phyloP scores from a whole-genome alignment of 2,888 invertebrate species.

The Metacarcinus magister region DNA sequence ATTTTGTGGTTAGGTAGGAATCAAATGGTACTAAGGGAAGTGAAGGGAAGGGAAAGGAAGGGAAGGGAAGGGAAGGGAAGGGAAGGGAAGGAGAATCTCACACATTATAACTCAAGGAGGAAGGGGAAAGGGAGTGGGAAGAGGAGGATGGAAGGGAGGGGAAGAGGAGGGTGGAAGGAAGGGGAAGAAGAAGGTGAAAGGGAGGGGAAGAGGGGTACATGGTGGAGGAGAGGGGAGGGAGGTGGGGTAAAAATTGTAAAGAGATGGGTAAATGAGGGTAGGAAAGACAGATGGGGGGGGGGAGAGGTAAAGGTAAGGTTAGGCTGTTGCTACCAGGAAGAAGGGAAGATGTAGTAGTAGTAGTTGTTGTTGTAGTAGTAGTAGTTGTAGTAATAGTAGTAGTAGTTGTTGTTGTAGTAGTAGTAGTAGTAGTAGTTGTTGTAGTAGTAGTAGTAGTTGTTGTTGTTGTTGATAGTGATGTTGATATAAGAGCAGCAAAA shows the following conservation, averaged over 20 bases:
- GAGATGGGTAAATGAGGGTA: neutral
- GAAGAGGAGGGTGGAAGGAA: no score
- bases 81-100: no score
- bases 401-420: neutral
- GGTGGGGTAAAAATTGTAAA: neutral
- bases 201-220: no score
- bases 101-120: no score
- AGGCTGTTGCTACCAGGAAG: slow-evolving; percentile 29
- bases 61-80: no score
- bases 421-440: neutral
- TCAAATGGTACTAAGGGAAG: no score
- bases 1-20: no score
- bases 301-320: neutral
- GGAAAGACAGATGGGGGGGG: neutral
- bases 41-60: no score
- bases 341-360: neutral
- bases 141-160: no score
- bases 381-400: neutral
- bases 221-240: neutral
- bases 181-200: no score
- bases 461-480: neutral
- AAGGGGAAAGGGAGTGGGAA: no score
- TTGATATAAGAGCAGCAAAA: no score
- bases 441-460: neutral
- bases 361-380: neutral